Evolutionary conservation across 2,797 vertebrate genomes (phyloP), one percentile per base, ranked within the genome.

Genomic region (Propithecus deckenii): DNA sequence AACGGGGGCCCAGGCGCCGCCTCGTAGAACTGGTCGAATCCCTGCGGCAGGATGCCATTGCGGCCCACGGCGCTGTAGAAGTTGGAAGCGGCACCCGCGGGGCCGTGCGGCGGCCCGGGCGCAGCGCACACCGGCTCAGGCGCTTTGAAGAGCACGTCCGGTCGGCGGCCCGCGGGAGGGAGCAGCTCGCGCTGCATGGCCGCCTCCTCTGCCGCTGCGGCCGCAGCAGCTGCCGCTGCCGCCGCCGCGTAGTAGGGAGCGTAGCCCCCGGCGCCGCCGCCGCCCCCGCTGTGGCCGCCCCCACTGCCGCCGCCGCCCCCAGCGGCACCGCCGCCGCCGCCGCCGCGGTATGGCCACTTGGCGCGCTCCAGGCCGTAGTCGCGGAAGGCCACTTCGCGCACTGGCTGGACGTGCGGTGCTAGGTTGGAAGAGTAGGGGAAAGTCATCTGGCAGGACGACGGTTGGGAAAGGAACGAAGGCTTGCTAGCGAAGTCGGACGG

Each of bases 1-100:
- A 98, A 98, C n/a, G 98, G 97, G 88, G 99, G 97, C 97, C 98
- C 98, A 18, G 98, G 98, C 41, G 98, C 99, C 22, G 98, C 97
- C 98, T 99, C 99, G 97, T 99, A 99, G 98, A 99, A 99, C 98
- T 99, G 99, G 98, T 99, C 99, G 98, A 99, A 99, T 96, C 99
- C 99, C 98, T 99, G 99, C 81, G 99, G 99, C 95, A 99, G 99
- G 97, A 99, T 99, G 93, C 99, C 99, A 93, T 99, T 99, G 96
- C 99, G 99, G 87, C 99, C 99, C 97, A 99, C 99, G 14, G 99
- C 98, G 98, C 99, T 98, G 98, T 99, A 99, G 99, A 99, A 99
- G 99, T 98, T 99, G 98, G 99, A 99, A 93, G 99, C 99, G 74
- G 99, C 98, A 91, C 99, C 99, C 63, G 99, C 99, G 7, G 99